These are phyloP conservation scores for Alligator mississippiensis DNA, from an alignment of 2,113 vertebrate species.

Conservation along the genomic window DNA sequence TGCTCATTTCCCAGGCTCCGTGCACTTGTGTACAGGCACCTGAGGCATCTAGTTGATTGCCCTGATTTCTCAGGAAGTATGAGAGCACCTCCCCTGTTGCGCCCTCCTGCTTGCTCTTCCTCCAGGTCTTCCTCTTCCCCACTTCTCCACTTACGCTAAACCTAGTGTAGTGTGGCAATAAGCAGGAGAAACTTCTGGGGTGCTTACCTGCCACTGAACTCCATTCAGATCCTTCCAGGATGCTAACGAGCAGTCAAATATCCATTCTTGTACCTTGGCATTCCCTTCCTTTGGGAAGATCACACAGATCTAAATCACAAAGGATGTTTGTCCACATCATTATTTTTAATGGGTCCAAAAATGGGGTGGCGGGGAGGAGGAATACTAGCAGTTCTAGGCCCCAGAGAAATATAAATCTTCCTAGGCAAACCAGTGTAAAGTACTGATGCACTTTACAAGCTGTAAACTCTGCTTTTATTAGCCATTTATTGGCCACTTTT, in stretches of 20 bases:
- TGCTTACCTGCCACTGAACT: neutral
- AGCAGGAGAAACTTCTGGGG: too few relatives aligned
- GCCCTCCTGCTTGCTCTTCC: too few relatives aligned
- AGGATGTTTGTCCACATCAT: constrained; percentile 5
- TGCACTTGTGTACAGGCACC: too few relatives aligned
- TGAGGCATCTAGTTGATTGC: too few relatives aligned
- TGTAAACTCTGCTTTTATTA: constrained; percentile 82
- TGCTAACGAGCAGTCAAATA: neutral
- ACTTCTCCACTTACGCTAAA: too few relatives aligned
- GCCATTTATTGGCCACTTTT: constrained; percentile 81
- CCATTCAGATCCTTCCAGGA: neutral
- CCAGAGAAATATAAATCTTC: constrained; percentile 69
- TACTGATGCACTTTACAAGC: constrained; percentile 78
- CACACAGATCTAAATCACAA: neutral
- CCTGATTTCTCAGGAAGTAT: too few relatives aligned
- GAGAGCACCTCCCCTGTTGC: too few relatives aligned
- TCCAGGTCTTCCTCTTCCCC: too few relatives aligned
- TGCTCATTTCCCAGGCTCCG: too few relatives aligned
- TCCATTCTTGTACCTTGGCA: neutral
- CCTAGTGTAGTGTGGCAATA: too few relatives aligned
- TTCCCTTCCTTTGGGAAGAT: neutral
- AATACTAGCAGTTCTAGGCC: neutral
- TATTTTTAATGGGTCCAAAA: constrained; percentile 30
- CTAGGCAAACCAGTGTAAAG: constrained; percentile 64
- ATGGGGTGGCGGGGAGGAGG: neutral